Base-by-base conservation (phyloP, 2,888 invertebrate genomes). In the Callyntrura guangdongensis region DNA sequence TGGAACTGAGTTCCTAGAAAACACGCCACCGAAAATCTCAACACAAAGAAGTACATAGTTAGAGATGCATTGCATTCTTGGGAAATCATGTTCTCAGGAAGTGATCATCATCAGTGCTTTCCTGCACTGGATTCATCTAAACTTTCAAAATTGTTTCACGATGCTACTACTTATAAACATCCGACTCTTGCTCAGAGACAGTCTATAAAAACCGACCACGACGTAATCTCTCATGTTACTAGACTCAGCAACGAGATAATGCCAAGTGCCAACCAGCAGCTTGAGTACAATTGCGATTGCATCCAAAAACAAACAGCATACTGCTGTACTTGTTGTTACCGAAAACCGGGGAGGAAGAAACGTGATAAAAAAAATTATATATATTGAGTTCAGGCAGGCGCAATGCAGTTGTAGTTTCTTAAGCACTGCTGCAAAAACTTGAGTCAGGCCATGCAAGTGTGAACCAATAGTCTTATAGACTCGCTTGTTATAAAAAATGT, bases 41-140 rank as follows among this genome's bases (percentile, higher is more conserved):
- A 36, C 36, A 36, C 8, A 77, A 53, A 27, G 61, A 61, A 67
- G 11, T 64, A 36, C 27, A 47, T n/a, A n/a, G n/a, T n/a, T n/a
- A n/a, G n/a, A n/a, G n/a, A n/a, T n/a, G n/a, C n/a, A n/a, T n/a
- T 36, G 36, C 17, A 49, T 49, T 47, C 67, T 36, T n/a, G 11
- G 27, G 25, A 88, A 89, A 90, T 79, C 90, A 90, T 69, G 90
- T 79, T 45, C 69, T 86, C 85, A 81, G 59, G 47, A 85, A 47
- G 81, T 85, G 90, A 90, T 81, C 59, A 72, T 25, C n/a, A 36
- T 36, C 36, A 36, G 36, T 36, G 36, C 36, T 36, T 36, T 36
- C 6, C 2, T 36, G 36, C 6, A 6, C 36, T 36, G 36, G 36
- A 36, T 36, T 36, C 36, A 36, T 36, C 36, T 36, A 6, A 36